Evolutionary conservation across 2,113 vertebrate species (phyloP), one percentile per base, ranked within the genome.

Genomic region (Python bivittatus): DNA sequence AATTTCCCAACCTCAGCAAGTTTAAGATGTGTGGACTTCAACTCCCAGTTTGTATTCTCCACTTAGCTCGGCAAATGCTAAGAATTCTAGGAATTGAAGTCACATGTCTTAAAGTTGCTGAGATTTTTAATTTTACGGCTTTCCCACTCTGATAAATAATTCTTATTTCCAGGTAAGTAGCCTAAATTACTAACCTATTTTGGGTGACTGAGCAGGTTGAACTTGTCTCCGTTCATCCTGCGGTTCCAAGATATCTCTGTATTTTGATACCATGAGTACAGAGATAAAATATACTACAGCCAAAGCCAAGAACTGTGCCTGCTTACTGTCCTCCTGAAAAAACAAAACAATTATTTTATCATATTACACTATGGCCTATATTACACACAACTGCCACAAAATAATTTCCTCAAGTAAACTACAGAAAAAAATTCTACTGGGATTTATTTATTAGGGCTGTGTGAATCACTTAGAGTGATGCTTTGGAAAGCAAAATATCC

Each of bases 251-350:
- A 99, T 99, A 97, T 99, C 99, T 96, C 99, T 98, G 96, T 99
- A 99, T 96, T 99, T 99, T 0, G 99, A 99, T 95, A 99, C 99
- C 99, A 99, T 99, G 93, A 99, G 98, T 92, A 99, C 99, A 52
- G 99, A 99, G 96, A 99, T 98, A 96, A 99, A 99, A 97, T 99
- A 99, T 0, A 99, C 99, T 86, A 99, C 99, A 61, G 99, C 99
- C 95, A 99, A 98, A 64, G 99, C 99, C 98, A 99, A 97, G 97
- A 99, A 99, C 53, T 99, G 99, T 93, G 99, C 99, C 98, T 99
- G 99, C 95, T 99, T 99, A 98, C 99, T 99, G 96, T 99, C 99
- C 98, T 99, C 99, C 99, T 99, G 97, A 92, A 91, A 90, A 94
- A 95, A 54, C 6, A 52, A 92, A 42, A 48, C 93, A 56, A 61